Percentiles rank a stretch among this genome's conserved stretches.
phyloP scores from a whole-genome alignment of 1,140 invertebrate species.

The Leptinotarsa undecemlineata region DNA sequence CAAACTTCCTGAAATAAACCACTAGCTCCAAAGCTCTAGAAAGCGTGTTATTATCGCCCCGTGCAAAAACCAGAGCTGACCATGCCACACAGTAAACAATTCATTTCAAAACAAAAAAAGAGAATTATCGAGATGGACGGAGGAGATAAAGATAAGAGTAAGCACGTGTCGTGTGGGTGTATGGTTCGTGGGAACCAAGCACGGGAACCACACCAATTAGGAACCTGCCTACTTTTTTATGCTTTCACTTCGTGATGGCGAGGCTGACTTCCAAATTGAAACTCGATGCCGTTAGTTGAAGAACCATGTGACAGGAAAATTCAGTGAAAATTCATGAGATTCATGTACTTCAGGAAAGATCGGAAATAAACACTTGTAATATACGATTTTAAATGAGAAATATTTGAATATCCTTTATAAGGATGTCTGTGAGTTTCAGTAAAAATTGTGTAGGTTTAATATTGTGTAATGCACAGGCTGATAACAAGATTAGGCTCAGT shows the following conservation, averaged over 20 bases:
- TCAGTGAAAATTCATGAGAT: too few species aligned
- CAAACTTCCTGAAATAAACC: background rate
- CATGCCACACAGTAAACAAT: conserved; percentile 10
- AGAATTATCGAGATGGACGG: conserved; percentile 14
- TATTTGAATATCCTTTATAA: too few species aligned
- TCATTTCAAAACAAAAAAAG: conserved; percentile 16
- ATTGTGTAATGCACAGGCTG: too few species aligned
- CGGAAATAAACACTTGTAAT: too few species aligned
- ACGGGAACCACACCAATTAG: conserved; percentile 32
- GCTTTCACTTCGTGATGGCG: conserved; percentile 1
- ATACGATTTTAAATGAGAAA: too few species aligned
- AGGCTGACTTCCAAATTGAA: conserved; percentile 20
- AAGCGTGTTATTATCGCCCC: background rate
- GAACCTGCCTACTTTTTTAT: conserved; percentile 29
- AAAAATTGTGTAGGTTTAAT: too few species aligned
- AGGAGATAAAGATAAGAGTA: conserved; percentile 28
- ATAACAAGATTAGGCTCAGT: too few species aligned
- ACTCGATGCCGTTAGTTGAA: too few species aligned
- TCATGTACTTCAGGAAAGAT: too few species aligned
- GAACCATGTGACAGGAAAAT: too few species aligned
- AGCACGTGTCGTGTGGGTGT: conserved; percentile 31
- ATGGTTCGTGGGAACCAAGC: conserved; percentile 28
- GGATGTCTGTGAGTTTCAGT: too few species aligned
- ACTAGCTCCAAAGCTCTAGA: background rate
- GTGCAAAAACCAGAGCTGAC: background rate